Base-by-base conservation (phyloP, 2,113 vertebrate genomes). In the Malurus melanocephalus region DNA sequence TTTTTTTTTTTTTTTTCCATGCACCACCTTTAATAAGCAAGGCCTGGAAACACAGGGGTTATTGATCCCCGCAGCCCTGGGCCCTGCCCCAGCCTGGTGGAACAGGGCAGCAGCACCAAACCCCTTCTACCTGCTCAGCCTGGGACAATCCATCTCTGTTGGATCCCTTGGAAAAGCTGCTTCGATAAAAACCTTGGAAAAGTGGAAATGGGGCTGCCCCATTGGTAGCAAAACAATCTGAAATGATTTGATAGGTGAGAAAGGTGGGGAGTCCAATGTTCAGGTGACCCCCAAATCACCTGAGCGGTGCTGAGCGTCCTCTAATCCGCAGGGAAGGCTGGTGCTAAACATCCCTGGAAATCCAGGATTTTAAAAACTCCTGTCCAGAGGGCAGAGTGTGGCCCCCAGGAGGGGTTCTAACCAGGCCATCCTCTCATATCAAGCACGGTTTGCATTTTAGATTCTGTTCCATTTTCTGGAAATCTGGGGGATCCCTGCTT, bases 1-100 rank as follows among this genome's bases (percentile, higher is more conserved):
- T 33, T 33, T 33, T 95, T 82, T 96, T 97, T 97, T 95, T 82
- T 96, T 97, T 97, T 98, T 98, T 98, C 98, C 98, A 96, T 97
- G 96, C 87, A 96, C 95, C 95, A 93, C 95, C 97, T 98, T 98
- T 98, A 98, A 97, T 97, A 97, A 97, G 97, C 98, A 97, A 65
- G 92, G 97, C 71, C 96, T 97, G 96, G 89, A 96, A 98, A 97
- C 97, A 98, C 96, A 96, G 96, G 84, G 85, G 93, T 97, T 97
- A 98, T 98, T 98, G 97, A 98, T 96, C 96, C 94, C 33, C 42
- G 23, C 92, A 88, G 92, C 93, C 94, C 94, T 94, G 87, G 90
- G 87, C 92, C 80, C 91, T 94, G 91, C 90, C 96, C 88, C 80
- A 94, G 96, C 64, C 93, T 59, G 61, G 85, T 69, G 87, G 88